A percentile compares a stretch with the other conserved stretches of the same genome.
Evolutionary conservation across 2,888 invertebrate genomes (phyloP).

Genomic region (Acanthosepion esculentum): DNA sequence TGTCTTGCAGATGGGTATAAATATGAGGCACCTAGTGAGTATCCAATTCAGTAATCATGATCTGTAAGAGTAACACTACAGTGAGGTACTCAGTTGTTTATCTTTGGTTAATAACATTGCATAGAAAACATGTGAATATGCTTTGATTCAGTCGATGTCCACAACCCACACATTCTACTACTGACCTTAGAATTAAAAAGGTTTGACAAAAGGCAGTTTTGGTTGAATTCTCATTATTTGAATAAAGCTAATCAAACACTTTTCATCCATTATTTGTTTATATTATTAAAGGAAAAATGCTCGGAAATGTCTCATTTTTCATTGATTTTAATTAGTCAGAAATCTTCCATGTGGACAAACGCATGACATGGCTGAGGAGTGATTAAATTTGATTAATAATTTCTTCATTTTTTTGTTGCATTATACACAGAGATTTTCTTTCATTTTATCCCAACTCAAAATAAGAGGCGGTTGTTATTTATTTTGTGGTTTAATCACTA

Average conservation of each 20-base stretch:
- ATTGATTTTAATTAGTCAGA: neutral
- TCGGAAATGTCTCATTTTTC: neutral
- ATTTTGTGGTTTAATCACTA: neutral
- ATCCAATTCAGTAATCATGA: too few species aligned
- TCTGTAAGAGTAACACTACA: too few species aligned
- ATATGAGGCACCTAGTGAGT: too few species aligned
- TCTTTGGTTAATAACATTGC: neutral
- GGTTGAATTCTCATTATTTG: neutral
- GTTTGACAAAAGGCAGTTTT: neutral
- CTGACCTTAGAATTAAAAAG: neutral
- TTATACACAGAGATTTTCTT: neutral
- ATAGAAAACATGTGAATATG: neutral
- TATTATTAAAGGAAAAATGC: too few species aligned
- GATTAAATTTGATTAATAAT: neutral
- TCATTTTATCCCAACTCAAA: neutral
- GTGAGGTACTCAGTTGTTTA: too few species aligned
- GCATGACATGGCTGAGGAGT: neutral
- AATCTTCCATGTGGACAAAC: neutral
- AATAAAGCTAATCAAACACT: neutral
- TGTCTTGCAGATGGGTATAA: too few species aligned
- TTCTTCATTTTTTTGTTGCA: neutral
- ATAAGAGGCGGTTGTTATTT: neutral
- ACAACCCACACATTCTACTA: neutral
- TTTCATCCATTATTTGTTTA: too few species aligned
- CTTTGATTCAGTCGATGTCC: neutral